Evolutionary conservation across 2,888 invertebrate genomes (phyloP).

Genomic region (Parnassius orleans): DNA sequence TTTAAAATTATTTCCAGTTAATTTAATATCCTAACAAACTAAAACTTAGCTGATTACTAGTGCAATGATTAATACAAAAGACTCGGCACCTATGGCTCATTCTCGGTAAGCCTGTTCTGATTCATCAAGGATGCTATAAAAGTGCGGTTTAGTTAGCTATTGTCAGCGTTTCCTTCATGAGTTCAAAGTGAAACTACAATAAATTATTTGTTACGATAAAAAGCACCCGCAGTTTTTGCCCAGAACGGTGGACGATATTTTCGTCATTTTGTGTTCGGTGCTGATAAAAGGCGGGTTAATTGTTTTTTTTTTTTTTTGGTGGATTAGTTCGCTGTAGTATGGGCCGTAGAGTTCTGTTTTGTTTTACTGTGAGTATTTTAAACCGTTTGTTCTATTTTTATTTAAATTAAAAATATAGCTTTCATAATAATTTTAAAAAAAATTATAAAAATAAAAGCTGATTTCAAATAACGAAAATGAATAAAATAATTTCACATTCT

Average conservation of each 20-base stretch:
- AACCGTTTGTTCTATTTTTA: neutral
- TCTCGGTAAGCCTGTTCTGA: constrained; percentile 8
- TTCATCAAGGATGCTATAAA: constrained; percentile 25
- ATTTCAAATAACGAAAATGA: too few species aligned
- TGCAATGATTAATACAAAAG: constrained; percentile 16
- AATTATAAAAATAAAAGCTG: too few species aligned
- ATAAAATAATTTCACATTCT: too few species aligned
- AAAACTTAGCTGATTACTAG: too few species aligned
- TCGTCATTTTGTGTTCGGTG: constrained; percentile 7
- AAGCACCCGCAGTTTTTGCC: constrained; percentile 37
- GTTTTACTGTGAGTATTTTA: constrained; percentile 13
- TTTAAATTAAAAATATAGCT: neutral
- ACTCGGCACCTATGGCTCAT: constrained; percentile 8
- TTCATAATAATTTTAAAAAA: too few species aligned
- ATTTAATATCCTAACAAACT: too few species aligned
- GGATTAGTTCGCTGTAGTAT: constrained; percentile 11
- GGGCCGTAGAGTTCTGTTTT: constrained; percentile 11
- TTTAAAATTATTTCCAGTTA: too few species aligned
- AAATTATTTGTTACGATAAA: constrained; percentile 18
- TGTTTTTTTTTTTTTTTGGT: constrained; percentile 5
- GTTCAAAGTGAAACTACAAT: constrained; percentile 19
- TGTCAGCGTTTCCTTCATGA: constrained; percentile 14
- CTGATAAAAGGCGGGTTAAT: constrained; percentile 16
- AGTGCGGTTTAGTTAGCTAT: neutral
- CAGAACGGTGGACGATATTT: neutral